Base-by-base conservation (phyloP, 2,113 vertebrate species). In the Origma solitaria region DNA sequence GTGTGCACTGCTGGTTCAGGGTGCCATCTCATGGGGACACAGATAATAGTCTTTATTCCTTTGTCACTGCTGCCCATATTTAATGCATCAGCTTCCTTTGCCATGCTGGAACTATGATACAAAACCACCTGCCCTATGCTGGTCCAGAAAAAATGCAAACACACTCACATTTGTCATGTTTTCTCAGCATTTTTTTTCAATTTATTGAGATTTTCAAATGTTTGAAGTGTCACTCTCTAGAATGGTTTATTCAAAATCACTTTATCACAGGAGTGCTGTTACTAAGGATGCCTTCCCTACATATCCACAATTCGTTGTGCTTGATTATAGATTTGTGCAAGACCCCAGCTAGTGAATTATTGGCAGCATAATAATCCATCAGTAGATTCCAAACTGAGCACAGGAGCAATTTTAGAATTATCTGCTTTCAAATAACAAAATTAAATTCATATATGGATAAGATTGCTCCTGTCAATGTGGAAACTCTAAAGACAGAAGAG, bases 11-110 rank as follows among this genome's bases (percentile, higher is more conserved):
- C 71, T 92, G 25, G 62, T 72, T 82, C 88, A 93, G 66, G 62
- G 53, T 93, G 92, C 90, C 82, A 79, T 35, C 88, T 93, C 82
- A 80, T 56, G 88, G 85, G 70, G 45, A 92, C 58, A 85, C 31
- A 51, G 30, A 35, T n/a, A 73, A 75, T 31, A 57, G 3, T 17
- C 5, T 50, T 88, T 21, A n/a, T 40, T 54, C 35, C 64, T 91
- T 89, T 56, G 44, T 69, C 53, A 17, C 27, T 25, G 16, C 13
- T 57, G 35, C n/a, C 28, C 1, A 2, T 13, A 62, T 11, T 69
- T 65, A 56, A 25, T 53, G 50, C 53, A 87, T 25, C 19, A 45
- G 22, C 13, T 56, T 71, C 73, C 19, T 76, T 60, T 21, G 9
- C 35, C 12, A 68, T 57, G 44, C 49, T 88, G 61, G 56, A 82